Evolutionary conservation across 2,888 invertebrate species (phyloP).

Genomic region (Drosophila longiperda): DNA sequence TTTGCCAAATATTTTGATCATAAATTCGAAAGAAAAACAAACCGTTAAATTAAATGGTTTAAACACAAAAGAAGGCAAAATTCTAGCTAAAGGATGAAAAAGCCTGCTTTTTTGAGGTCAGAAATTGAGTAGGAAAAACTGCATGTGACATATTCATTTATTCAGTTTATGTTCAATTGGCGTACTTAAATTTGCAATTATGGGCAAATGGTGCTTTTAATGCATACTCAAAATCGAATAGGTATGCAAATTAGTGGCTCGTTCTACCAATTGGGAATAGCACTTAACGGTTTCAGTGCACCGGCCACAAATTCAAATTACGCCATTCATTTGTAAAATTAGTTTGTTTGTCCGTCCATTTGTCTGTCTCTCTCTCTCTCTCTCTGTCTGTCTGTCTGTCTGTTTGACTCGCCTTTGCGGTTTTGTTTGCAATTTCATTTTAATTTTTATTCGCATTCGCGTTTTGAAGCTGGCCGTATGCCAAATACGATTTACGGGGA

Average conservation of each 20-base stretch:
- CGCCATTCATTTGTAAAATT: slow-evolving; percentile 73
- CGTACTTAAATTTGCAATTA: slow-evolving; percentile 14
- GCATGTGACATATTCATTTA: slow-evolving; percentile 10
- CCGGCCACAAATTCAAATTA: slow-evolving; percentile 61
- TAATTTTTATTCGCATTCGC: slow-evolving; percentile 44
- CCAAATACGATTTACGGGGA: slow-evolving; percentile 43
- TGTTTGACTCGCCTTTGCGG: slow-evolving; percentile 63
- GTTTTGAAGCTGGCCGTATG: slow-evolving; percentile 62
- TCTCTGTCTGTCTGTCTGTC: slow-evolving; percentile 26
- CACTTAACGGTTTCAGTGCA: slow-evolving; percentile 47
- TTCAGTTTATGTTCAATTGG: slow-evolving; percentile 19
- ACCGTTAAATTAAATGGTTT: slow-evolving; percentile 36
- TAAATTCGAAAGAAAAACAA: slow-evolving; percentile 43
- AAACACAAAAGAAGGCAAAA: slow-evolving; percentile 16
- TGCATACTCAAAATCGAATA: slow-evolving; percentile 4
- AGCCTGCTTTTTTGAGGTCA: not conserved
- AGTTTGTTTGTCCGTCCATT: slow-evolving; percentile 46
- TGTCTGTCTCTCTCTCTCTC: slow-evolving; percentile 6
- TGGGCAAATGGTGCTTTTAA: not conserved
- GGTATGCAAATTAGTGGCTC: slow-evolving; percentile 22
- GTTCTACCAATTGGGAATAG: slow-evolving; percentile 38
- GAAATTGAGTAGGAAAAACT: not conserved
- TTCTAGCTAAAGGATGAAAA: slow-evolving; percentile 19
- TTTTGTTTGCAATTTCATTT: slow-evolving; percentile 46
- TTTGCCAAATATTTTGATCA: slow-evolving; percentile 43